These are phyloP conservation scores for Eristalis pertinax DNA, from an alignment of 2,888 invertebrate species.

Conservation along the genomic window DNA sequence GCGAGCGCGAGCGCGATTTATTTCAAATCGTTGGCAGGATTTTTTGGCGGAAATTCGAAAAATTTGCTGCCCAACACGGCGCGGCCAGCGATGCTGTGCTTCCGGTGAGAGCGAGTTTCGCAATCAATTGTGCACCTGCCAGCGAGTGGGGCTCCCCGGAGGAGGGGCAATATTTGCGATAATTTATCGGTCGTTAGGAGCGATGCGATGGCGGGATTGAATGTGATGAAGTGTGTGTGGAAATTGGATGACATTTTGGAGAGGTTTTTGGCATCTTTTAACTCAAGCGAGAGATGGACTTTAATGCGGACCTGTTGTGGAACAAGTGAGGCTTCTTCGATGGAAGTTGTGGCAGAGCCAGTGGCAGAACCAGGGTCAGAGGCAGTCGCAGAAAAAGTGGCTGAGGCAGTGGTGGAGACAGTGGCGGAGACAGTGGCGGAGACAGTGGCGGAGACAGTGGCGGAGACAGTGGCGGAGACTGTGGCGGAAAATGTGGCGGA, in stretches of 20 bases:
- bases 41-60: constrained; percentile 22
- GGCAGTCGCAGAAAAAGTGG: too few relatives aligned
- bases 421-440: too few relatives aligned
- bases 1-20: neutral
- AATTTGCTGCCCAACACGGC: neutral
- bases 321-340: too few relatives aligned
- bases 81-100: neutral
- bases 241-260: neutral
- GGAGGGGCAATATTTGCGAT: neutral
- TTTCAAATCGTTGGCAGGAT: neutral
- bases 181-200: constrained; percentile 10
- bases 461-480: too few relatives aligned
- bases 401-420: too few relatives aligned
- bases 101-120: neutral
- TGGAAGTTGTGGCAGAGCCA: too few relatives aligned
- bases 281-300: too few relatives aligned
- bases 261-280: neutral
- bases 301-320: too few relatives aligned
- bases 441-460: too few relatives aligned
- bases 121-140: constrained; percentile 3
- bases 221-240: constrained; percentile 2
- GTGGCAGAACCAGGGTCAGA: too few relatives aligned
- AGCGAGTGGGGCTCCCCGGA: neutral
- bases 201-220: neutral
- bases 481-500: too few relatives aligned